phyloP scores from a whole-genome alignment of 1,140 invertebrate species.

The Pogonus chalceus region DNA sequence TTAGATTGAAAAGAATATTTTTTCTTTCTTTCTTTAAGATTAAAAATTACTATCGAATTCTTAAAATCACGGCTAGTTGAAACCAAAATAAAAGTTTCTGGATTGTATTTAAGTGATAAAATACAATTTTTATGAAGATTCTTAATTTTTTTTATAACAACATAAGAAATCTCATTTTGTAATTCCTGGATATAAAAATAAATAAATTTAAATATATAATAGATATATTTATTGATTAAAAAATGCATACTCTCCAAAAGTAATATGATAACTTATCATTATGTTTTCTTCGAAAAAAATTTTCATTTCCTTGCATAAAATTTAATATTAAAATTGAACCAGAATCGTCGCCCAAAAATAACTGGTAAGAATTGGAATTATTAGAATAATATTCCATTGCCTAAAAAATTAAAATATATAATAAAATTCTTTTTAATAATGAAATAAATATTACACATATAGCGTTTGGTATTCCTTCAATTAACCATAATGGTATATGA shows the following conservation, averaged over 20 bases:
- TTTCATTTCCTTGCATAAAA: constrained; percentile 38
- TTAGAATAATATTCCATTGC: constrained; percentile 31
- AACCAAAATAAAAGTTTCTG: constrained; percentile 33
- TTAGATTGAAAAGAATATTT: constrained; percentile 40
- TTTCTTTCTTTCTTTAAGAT: constrained; percentile 33
- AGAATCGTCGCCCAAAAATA: constrained; percentile 39
- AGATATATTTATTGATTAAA: constrained; percentile 12
- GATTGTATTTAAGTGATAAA: constrained; percentile 32
- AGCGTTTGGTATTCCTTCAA: constrained; percentile 40
- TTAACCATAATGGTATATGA: constrained; percentile 40
- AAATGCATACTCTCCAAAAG: constrained; percentile 41
- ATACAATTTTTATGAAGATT: constrained; percentile 36
- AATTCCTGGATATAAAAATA: constrained; percentile 33
- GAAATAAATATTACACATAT: constrained; percentile 24
- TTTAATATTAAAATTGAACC: constrained; percentile 36
- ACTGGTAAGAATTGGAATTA: constrained; percentile 27
- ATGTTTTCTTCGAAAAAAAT: constrained; percentile 37
- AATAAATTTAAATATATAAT: constrained; percentile 24
- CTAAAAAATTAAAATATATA: constrained; percentile 24
- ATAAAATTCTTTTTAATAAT: constrained; percentile 13
- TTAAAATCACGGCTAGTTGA: constrained; percentile 40
- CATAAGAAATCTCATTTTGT: constrained; percentile 35
- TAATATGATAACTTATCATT: constrained; percentile 40
- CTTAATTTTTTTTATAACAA: constrained; percentile 28
- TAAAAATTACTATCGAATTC: constrained; percentile 34